Evolutionary conservation across 1,140 invertebrate genomes (phyloP), one percentile per base, ranked within the genome.

Genomic region (Musca vetustissima): DNA sequence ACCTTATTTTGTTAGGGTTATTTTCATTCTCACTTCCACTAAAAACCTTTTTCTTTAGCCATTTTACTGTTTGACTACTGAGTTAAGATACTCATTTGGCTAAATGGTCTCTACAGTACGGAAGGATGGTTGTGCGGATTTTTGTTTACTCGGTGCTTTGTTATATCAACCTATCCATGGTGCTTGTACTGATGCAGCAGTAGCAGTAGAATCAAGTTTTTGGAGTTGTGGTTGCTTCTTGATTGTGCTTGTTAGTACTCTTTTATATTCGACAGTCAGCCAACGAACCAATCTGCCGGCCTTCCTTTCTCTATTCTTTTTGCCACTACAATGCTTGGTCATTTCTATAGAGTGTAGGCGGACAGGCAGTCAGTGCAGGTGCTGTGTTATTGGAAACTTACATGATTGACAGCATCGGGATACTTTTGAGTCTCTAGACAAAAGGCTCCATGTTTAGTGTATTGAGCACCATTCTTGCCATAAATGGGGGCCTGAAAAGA

Each of bases 361-460:
- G 36, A 13, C 36, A 43, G 36, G 36, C 36, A 9, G 22, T n/a
- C n/a, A n/a, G n/a, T n/a, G n/a, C n/a, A n/a, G n/a, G n/a, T n/a
- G n/a, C n/a, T n/a, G 25, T 65, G 28, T 19, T 49, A 61, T 25
- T 55, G 49, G 36, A 61, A 70, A 70, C 83, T 84, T 84, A 91
- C 88, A 81, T 95, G 88, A 85, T 98, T 94, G 0, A 96, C 84
- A n/a, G 95, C 93, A 84, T 98, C 92, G 0, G 96, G 96, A 85
- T 91, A 98, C 76, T 93, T 93, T 83, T 98, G 96, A 0, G 96
- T 94, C 83, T 98, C 96, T 24, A 97, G 84, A 77, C 94, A 97
- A 73, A 98, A 91, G 3, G 89, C 94, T 2, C 89, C 91, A 73
- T 96, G 93, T 73, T 89, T 90, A 22, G 86, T 85, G 77, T 97